Percentiles rank a stretch among this genome's conserved stretches.
Evolutionary conservation across 2,797 vertebrate species (phyloP).

Genomic region (Gobionotothen gibberifrons): DNA sequence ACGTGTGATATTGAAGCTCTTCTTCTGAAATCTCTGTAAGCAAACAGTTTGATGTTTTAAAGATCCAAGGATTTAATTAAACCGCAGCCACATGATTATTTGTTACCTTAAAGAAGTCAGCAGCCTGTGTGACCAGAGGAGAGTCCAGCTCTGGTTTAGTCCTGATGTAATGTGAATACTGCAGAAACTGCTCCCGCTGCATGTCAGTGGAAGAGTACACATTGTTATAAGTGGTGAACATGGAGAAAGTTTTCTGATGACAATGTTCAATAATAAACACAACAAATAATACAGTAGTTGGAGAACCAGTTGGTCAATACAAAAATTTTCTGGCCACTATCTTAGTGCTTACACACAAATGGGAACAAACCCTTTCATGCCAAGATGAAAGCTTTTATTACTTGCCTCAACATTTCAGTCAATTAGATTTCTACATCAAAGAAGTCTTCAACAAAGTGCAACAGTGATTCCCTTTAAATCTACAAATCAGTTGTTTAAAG

Average conservation of each 20-base stretch:
- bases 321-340: neutral
- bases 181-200: slow-evolving; percentile 89
- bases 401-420: neutral
- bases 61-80: neutral
- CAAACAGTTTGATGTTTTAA: neutral
- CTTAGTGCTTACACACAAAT: neutral
- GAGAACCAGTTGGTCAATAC: neutral
- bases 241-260: fast-evolving
- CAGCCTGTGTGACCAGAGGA: slow-evolving; percentile 82
- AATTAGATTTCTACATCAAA: neutral
- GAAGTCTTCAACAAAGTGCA: neutral
- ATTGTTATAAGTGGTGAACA: neutral
- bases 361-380: neutral
- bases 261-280: neutral
- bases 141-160: slow-evolving; percentile 87
- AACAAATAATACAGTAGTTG: neutral
- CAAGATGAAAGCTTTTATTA: no score
- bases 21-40: neutral
- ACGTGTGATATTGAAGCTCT: neutral
- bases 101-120: slow-evolving; percentile 88
- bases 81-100: fast-evolving
- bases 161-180: slow-evolving; percentile 91
- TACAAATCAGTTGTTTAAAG: neutral
- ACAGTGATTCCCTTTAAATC: neutral
- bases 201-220: neutral